Conservation (phyloP, 2,888 invertebrate species). For the Therioaphis trifolii region DNA sequence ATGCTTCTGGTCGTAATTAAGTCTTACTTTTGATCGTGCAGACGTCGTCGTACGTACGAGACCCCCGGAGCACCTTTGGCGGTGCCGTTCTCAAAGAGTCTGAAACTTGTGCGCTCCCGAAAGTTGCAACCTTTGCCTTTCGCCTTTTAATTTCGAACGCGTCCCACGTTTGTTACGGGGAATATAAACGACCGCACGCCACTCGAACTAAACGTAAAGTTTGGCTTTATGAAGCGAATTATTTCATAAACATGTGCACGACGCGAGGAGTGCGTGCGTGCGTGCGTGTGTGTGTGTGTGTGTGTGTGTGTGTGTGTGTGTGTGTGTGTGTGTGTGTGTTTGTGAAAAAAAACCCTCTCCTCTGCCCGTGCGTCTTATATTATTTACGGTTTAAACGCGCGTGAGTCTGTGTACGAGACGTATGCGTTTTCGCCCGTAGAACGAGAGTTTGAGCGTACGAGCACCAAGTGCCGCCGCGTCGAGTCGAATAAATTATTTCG, state of each 20-base stretch:
- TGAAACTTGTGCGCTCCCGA: conserved; percentile 7
- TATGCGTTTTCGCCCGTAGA: not conserved
- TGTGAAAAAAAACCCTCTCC: not conserved
- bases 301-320: too few relatives aligned
- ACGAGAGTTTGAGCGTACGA: too few relatives aligned
- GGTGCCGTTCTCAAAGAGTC: not conserved
- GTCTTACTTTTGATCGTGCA: conserved; percentile 12
- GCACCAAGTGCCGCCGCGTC: not conserved
- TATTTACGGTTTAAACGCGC: too few relatives aligned
- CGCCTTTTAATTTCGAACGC: conserved; percentile 35
- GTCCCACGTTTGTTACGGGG: not conserved
- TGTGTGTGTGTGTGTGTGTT: too few relatives aligned
- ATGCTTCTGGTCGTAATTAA: conserved; percentile 25
- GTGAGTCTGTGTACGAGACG: not conserved
- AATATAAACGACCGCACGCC: not conserved
- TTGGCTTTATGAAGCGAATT: not conserved
- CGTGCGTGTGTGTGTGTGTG: too few relatives aligned
- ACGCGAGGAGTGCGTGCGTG: too few relatives aligned
- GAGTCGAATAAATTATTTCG: not conserved
- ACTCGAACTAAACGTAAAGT: not conserved
- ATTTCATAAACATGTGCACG: not conserved
- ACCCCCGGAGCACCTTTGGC: not conserved
- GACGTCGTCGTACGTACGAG: not conserved
- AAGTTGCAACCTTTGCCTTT: conserved; percentile 10
- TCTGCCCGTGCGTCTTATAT: not conserved